Evolutionary conservation across 2,113 vertebrate genomes (phyloP), one percentile per base, ranked within the genome.

Genomic region (Tamias sibiricus): DNA sequence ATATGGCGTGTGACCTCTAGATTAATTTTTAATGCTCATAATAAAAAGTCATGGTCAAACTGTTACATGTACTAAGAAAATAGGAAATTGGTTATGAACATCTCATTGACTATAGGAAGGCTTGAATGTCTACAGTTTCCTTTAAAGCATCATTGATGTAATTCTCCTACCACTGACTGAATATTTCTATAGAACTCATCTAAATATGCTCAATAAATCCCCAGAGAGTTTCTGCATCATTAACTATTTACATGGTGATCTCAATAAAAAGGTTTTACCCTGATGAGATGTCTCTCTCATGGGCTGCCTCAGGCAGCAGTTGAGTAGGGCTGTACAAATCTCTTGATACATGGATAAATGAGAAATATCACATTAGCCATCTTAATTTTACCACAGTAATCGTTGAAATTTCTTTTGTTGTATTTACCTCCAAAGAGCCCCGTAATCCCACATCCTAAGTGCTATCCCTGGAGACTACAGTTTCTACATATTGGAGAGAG

Each of bases 191-290:
- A 75, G 95, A 98, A 95, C 74, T 93, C 96, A 97, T 97, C 90
- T 96, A 97, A 98, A 89, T 97, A 91, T 98, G 91, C 75, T 98
- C 96, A 98, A 47, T 97, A 97, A 98, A 98, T 98, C 96, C 84
- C 93, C 0, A 14, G 96, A 94, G 96, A 95, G 76, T 98, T 98
- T 98, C 96, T 98, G 95, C 97, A 98, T 98, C 98, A 98, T 98
- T 99, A 98, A 97, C 94, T 98, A 97, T 98, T 98, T 98, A 98
- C 94, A 91, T 71, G 90, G 86, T 98, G 98, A 98, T 97, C 97
- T 97, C 96, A 77, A 90, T 87, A 93, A 84, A 97, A 97, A 97
- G 93, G 71, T 90, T 98, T 97, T 90, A 97, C 91, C 81, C 90
- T 92, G 85, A 97, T 97, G 74, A 98, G 98, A 94, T 93, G 44